Evolutionary conservation across 1,140 invertebrate species (phyloP).

Genomic region (Cotesia vestalis): DNA sequence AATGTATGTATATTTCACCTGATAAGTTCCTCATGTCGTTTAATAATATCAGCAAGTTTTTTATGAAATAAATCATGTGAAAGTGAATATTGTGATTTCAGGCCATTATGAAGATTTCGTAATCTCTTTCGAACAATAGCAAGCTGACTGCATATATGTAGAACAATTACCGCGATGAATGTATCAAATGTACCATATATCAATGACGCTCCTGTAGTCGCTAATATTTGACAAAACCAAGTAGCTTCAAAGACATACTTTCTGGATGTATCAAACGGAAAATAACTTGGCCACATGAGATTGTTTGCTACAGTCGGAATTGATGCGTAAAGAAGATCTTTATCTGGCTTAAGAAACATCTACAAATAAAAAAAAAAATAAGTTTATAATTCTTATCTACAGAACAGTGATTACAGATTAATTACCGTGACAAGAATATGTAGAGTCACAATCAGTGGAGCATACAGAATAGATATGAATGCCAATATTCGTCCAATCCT

Average conservation of each 20-base stretch:
- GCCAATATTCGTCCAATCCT: background rate
- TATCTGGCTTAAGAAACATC: no score
- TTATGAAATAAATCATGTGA: background rate
- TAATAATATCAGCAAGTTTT: background rate
- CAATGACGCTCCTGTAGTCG: background rate
- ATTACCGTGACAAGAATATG: background rate
- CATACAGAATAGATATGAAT: background rate
- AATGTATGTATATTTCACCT: background rate
- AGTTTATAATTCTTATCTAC: no score
- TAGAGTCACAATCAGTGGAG: background rate
- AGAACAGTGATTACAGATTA: no score
- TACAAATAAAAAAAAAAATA: no score
- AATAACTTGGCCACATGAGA: slow-evolving; percentile 22
- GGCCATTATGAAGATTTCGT: slow-evolving; percentile 6
- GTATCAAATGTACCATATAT: slow-evolving; percentile 28
- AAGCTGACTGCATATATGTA: slow-evolving; percentile 34
- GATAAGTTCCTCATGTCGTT: background rate
- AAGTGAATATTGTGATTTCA: background rate
- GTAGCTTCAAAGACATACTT: slow-evolving; percentile 4
- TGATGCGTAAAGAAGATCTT: background rate
- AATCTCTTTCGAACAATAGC: slow-evolving; percentile 27
- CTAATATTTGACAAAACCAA: slow-evolving; percentile 31
- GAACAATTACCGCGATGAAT: slow-evolving; percentile 33
- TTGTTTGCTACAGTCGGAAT: background rate
- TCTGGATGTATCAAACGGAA: slow-evolving; percentile 34